These are phyloP conservation scores for Volucella zonaria DNA, from an alignment of 2,888 invertebrate genomes.

Conservation along the genomic window DNA sequence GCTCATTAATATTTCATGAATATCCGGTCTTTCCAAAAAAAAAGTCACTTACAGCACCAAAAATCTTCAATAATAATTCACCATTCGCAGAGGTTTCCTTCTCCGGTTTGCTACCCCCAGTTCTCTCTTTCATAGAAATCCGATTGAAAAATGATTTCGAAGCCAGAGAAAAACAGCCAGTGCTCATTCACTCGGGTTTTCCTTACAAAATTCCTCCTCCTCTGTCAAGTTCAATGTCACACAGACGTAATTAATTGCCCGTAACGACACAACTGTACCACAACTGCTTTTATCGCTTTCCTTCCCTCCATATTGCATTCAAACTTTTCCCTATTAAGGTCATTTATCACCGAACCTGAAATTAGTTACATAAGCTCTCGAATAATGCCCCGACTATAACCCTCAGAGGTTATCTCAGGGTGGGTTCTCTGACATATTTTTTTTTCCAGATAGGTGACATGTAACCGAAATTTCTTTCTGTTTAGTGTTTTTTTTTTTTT, in stretches of 20 bases:
- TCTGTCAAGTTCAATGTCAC: slow-evolving; percentile 50
- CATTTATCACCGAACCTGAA: slow-evolving; percentile 64
- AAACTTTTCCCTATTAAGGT: slow-evolving; percentile 33
- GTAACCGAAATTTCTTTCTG: background rate
- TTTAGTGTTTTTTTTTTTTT: too few relatives aligned
- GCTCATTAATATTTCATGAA: too few relatives aligned
- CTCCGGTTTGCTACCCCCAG: too few relatives aligned
- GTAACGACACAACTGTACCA: slow-evolving; percentile 26
- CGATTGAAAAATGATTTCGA: slow-evolving; percentile 39
- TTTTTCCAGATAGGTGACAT: slow-evolving; percentile 8
- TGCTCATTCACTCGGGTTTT: slow-evolving; percentile 28
- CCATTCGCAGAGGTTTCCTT: too few relatives aligned
- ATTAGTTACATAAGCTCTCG: slow-evolving; percentile 62
- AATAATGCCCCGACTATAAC: slow-evolving; percentile 60
- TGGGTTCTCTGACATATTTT: slow-evolving; percentile 10
- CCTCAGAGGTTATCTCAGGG: slow-evolving; percentile 11
- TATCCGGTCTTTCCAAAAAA: too few relatives aligned
- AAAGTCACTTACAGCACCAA: too few relatives aligned
- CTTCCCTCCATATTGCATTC: background rate
- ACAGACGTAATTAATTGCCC: slow-evolving; percentile 57
- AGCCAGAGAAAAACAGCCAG: slow-evolving; percentile 5
- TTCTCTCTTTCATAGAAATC: background rate
- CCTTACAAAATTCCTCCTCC: background rate
- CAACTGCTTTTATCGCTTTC: slow-evolving; percentile 39
- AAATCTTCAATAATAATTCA: too few relatives aligned